Evolutionary conservation across 2,888 invertebrate genomes (phyloP).

Genomic region (Caenorhabditis afra): DNA sequence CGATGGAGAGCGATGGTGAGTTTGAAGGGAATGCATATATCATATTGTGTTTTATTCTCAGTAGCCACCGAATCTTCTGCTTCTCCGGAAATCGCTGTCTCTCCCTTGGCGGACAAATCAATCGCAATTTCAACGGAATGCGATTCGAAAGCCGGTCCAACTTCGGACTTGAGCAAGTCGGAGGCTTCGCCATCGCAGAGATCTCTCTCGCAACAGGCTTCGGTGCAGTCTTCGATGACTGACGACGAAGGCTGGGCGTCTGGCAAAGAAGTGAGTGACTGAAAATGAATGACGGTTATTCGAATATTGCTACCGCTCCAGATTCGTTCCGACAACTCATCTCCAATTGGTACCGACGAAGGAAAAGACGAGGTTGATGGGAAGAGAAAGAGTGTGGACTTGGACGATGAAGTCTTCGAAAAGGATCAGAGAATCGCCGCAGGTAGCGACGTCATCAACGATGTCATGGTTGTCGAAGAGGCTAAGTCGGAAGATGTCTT

Average conservation of each 20-base stretch:
- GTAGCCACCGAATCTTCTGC: conserved; percentile 22
- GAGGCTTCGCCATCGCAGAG: conserved; percentile 42
- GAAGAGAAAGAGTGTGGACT: conserved; percentile 2
- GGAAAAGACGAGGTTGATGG: conserved; percentile 32
- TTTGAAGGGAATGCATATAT: neutral
- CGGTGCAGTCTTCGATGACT: conserved; percentile 48
- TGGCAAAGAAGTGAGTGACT: conserved; percentile 45
- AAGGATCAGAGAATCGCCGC: conserved; percentile 36
- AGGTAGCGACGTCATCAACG: conserved; percentile 46
- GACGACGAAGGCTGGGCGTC: conserved; percentile 64
- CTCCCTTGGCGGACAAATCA: conserved; percentile 15
- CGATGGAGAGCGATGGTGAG: conserved; percentile 33
- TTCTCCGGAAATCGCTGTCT: conserved; percentile 19
- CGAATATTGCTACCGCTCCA: neutral
- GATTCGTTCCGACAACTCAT: conserved; percentile 50
- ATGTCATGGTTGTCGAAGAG: conserved; percentile 25
- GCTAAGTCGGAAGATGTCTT: conserved; percentile 18
- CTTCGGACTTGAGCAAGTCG: conserved; percentile 53
- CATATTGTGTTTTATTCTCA: conserved; percentile 4
- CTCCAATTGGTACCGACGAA: conserved; percentile 20
- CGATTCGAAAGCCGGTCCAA: conserved; percentile 51
- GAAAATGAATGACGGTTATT: neutral
- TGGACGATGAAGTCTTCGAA: conserved; percentile 52
- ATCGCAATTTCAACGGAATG: conserved; percentile 52
- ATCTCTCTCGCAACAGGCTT: conserved; percentile 42